Evolutionary conservation across 1,140 invertebrate species (phyloP).

Genomic region (Tribolium madens): DNA sequence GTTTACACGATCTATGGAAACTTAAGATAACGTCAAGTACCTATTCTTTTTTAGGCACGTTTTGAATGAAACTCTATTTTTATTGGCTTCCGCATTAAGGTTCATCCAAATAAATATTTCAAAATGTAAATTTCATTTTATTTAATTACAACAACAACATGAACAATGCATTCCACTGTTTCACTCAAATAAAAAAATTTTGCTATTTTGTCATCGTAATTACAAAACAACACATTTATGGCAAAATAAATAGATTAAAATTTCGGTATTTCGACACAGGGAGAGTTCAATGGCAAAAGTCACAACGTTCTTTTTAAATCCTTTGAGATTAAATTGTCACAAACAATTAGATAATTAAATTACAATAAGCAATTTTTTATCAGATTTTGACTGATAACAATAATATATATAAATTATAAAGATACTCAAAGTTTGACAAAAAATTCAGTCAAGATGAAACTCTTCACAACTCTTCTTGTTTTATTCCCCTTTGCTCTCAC

Average conservation of each 20-base stretch:
- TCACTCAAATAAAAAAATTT: too few species aligned
- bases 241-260: too few species aligned
- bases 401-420: slow-evolving; percentile 25
- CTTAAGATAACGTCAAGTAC: slow-evolving; percentile 5
- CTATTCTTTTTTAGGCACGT: background rate
- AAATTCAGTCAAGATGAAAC: slow-evolving; percentile 16
- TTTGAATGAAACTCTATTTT: background rate
- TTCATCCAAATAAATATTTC: background rate
- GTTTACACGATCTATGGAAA: background rate
- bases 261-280: background rate
- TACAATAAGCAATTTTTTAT: slow-evolving; percentile 17
- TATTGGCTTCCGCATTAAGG: background rate
- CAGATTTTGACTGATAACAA: slow-evolving; percentile 24
- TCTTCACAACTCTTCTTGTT: background rate
- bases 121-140: too few species aligned
- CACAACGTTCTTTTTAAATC: background rate
- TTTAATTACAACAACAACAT: too few species aligned
- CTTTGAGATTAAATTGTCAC: background rate
- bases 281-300: background rate
- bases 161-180: too few species aligned
- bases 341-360: background rate
- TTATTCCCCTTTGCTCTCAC: background rate
- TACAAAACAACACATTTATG: too few species aligned
- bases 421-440: background rate
- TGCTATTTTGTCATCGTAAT: too few species aligned